Base-by-base conservation (phyloP, 2,888 invertebrate genomes). In the Allophyes oxyacanthae region DNA sequence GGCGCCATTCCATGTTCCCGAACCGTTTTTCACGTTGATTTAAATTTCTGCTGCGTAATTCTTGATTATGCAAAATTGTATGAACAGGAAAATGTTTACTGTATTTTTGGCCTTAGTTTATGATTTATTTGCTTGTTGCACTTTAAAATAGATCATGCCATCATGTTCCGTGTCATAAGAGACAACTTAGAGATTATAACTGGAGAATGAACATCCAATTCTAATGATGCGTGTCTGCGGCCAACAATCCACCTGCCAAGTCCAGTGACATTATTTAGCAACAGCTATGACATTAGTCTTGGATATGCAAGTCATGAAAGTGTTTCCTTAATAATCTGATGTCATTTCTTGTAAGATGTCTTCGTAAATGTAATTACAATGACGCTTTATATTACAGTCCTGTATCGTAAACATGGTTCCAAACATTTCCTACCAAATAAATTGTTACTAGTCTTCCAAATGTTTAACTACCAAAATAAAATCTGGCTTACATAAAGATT, bases 1-100 rank as follows among this genome's bases (percentile, higher is more conserved):
- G 74, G 73, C 73, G 55, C 43, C 49, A 56, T 40, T 71, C 68
- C 71, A 74, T 62, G 33, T 34, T 53, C 38, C 1, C 38, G 20
- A 34, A 13, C 25, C 25, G 38, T 41, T 72, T 73, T 72, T 55
- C 56, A 59, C 52, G 44, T 68, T 62, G 64, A 73, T 71, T 68
- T 60, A 60, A 37, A 62, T 52, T 6, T 54, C 43, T 40, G 53
- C 53, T 60, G 52, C 67, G 72, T 68, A 57, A 71, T 63, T 44
- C 53, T 7, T 62, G 61, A 68, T 64, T 57, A 56, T 66, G 63
- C 66, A 58, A 46, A 68, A 50, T 0, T 45, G 40, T 49, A 40
- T 30, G 20, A 15, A 38, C 34, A 50, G 33, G 48, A 36, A 11
- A 44, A 49, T 49, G 38, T 58, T 10, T 3, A n/a, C 7, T 42